These are phyloP conservation scores for Coracias cyanogaster DNA, from an alignment of 2,797 vertebrate genomes.

Conservation along the genomic window DNA sequence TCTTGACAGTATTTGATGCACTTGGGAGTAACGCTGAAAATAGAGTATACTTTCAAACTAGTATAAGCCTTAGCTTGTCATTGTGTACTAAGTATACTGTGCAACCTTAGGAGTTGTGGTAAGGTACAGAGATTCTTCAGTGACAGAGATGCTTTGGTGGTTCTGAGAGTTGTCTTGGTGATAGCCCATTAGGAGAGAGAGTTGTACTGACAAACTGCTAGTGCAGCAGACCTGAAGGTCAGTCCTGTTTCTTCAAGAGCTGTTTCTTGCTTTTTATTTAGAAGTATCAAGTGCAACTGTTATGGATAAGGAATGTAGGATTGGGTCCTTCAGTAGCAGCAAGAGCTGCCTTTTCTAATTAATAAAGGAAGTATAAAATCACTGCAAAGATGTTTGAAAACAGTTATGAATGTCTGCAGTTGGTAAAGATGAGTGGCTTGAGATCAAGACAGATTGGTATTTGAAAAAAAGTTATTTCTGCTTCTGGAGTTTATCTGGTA, in stretches of 20 bases:
- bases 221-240: background rate
- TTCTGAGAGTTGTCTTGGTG: slow-evolving; percentile 35
- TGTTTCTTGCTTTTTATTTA: background rate
- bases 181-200: slow-evolving; percentile 7
- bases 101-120: background rate
- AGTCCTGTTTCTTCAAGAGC: background rate
- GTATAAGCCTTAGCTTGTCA: background rate
- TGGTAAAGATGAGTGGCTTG: background rate
- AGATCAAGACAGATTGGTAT: slow-evolving; percentile 3
- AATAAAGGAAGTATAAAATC: background rate
- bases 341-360: background rate
- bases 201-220: background rate
- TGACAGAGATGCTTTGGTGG: background rate
- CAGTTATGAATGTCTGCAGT: background rate
- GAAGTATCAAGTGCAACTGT: background rate
- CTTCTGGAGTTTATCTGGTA: slow-evolving; percentile 6
- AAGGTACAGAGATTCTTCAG: background rate
- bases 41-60: background rate
- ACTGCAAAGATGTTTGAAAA: background rate
- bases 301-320: background rate
- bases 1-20: background rate
- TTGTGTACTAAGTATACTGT: background rate
- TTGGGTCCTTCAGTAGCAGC: background rate
- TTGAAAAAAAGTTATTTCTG: background rate
- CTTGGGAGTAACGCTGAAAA: background rate